These are phyloP conservation scores for Brassicogethes aeneus DNA, from an alignment of 2,888 invertebrate species.

Conservation along the genomic window DNA sequence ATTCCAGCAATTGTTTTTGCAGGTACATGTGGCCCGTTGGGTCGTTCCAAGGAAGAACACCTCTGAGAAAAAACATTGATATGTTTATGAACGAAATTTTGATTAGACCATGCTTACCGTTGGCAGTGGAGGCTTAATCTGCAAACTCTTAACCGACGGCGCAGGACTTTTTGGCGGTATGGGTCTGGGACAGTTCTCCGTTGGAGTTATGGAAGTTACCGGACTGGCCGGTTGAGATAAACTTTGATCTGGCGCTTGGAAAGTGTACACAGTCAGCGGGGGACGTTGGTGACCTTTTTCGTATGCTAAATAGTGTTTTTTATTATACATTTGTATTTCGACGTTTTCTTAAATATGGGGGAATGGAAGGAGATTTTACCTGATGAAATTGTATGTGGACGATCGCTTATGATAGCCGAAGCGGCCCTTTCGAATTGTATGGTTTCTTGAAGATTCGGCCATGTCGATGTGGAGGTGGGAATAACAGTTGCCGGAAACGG, in stretches of 20 bases:
- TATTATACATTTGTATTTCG: too few species aligned
- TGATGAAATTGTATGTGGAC: conserved; percentile 90
- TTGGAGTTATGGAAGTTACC: conserved; percentile 35
- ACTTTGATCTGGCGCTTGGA: conserved; percentile 65
- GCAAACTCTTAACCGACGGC: conserved; percentile 30
- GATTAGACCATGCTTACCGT: conserved; percentile 47
- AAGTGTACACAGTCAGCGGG: conserved; percentile 79
- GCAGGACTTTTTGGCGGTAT: conserved; percentile 40
- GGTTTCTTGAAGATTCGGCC: conserved; percentile 72
- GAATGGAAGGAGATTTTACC: conserved; percentile 39
- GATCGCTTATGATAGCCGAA: conserved; percentile 64
- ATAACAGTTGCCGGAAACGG: conserved; percentile 35
- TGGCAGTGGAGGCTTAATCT: conserved; percentile 57
- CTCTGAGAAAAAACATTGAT: conserved; percentile 41
- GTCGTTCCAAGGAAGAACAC: conserved; percentile 81
- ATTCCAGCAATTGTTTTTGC: conserved; percentile 42
- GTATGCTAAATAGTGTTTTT: conserved; percentile 51
- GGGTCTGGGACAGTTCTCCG: conserved; percentile 23
- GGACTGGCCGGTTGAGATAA: conserved; percentile 47
- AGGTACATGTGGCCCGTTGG: conserved; percentile 49
- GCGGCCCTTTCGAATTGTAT: conserved; percentile 67
- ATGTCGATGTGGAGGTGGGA: conserved; percentile 55
- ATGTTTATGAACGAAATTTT: neutral
- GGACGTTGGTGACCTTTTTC: conserved; percentile 79
- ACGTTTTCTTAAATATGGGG: conserved; percentile 2